Conservation (phyloP, 2,113 vertebrate genomes). For the Raja brachyura region DNA sequence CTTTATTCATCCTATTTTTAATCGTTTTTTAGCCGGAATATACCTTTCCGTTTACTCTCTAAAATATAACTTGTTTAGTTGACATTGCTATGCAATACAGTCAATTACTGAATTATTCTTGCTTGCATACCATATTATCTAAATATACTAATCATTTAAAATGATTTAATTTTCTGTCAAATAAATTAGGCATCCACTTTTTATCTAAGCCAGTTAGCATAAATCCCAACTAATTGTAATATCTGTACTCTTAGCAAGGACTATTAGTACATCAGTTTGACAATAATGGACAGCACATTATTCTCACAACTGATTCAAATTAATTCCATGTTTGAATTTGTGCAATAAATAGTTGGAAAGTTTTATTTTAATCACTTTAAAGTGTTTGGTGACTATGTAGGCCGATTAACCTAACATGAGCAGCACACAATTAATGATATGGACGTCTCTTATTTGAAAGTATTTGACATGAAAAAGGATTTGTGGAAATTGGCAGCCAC, state of each 20-base stretch:
- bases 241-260: background rate
- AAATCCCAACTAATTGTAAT: background rate
- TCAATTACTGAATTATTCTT: constrained; percentile 1
- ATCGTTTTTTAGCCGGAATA: background rate
- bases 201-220: background rate
- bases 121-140: background rate
- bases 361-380: background rate
- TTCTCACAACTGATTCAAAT: background rate
- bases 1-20: background rate
- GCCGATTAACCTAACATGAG: background rate
- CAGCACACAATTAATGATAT: background rate
- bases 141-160: background rate
- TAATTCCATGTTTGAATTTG: background rate
- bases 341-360: background rate
- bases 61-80: background rate
- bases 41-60: background rate
- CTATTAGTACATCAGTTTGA: constrained; percentile 15
- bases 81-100: too few species aligned
- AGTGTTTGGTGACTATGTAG: background rate
- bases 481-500: background rate
- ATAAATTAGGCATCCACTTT: constrained; percentile 28
- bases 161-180: background rate
- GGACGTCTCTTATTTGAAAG: background rate
- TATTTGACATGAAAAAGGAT: background rate
- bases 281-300: constrained; percentile 24